phyloP scores from a whole-genome alignment of 2,888 invertebrate genomes.

The Drosophila anomelani region DNA sequence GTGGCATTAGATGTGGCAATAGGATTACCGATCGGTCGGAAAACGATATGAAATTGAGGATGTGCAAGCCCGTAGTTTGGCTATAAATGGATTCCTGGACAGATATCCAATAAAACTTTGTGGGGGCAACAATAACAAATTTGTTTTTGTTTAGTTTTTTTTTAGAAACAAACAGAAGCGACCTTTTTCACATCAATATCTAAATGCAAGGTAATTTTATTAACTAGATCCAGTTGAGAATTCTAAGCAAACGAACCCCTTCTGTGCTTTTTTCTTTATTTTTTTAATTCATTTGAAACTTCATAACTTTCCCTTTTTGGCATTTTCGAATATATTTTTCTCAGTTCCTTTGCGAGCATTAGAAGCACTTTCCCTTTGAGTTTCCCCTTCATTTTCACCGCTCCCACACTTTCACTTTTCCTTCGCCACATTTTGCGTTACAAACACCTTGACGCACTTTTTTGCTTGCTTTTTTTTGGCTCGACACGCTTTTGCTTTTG shows the following conservation, averaged over 20 bases:
- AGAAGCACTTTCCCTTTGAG: slow-evolving; percentile 17
- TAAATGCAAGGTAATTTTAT: neutral
- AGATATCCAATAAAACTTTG: slow-evolving; percentile 64
- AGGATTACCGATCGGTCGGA: neutral
- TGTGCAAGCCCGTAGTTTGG: neutral
- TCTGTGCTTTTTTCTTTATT: neutral
- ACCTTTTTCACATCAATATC: too few relatives aligned
- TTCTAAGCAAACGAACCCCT: neutral
- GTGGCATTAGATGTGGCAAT: slow-evolving; percentile 79
- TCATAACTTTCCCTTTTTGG: neutral
- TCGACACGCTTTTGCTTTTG: slow-evolving; percentile 74
- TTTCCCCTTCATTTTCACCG: slow-evolving; percentile 41
- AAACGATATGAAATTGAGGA: neutral
- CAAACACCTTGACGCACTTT: slow-evolving; percentile 70
- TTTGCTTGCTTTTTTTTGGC: slow-evolving; percentile 45
- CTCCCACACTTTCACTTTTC: slow-evolving; percentile 49
- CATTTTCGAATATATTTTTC: neutral
- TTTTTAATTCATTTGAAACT: neutral
- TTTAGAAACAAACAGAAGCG: neutral
- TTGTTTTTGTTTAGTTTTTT: too few relatives aligned
- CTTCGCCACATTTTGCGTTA: slow-evolving; percentile 48
- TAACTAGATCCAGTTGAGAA: neutral
- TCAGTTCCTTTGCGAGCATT: slow-evolving; percentile 10
- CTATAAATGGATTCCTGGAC: slow-evolving; percentile 33
- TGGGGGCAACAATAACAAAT: neutral